A percentile compares a stretch with the other conserved stretches of the same genome.
phyloP scores from a whole-genome alignment of 2,888 invertebrate species.

The Campopleginae sp. region DNA sequence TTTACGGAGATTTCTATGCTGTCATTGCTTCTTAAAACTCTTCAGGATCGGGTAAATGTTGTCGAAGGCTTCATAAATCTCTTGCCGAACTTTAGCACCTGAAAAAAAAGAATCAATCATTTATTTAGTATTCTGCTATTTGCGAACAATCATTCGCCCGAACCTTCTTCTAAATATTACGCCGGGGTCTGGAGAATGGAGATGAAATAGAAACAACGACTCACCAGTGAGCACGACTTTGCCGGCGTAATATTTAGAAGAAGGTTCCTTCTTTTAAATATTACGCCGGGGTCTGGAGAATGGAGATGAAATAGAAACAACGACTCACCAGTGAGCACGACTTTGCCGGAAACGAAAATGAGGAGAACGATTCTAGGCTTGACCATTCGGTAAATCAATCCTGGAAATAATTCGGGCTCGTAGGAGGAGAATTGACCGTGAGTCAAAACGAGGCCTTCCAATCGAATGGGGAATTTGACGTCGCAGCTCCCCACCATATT shows the following conservation, averaged over 20 bases:
- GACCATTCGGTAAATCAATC: conserved; percentile 98
- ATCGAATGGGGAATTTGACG: conserved; percentile 93
- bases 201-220: not conserved
- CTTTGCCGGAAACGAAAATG: conserved; percentile 99
- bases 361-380: conserved; percentile 97
- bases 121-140: not conserved
- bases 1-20: conserved; percentile 14
- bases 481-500: conserved; percentile 96
- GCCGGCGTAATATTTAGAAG: too few species aligned
- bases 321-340: conserved; percentile 92
- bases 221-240: conserved; percentile 96
- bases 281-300: too few species aligned
- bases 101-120: conserved; percentile 48
- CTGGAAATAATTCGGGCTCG: conserved; percentile 99
- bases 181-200: not conserved
- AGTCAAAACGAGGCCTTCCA: conserved; percentile 92
- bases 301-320: not conserved
- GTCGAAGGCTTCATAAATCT: conserved; percentile 97
- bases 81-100: conserved; percentile 96
- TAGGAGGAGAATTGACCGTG: conserved; percentile 92
- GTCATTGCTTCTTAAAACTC: conserved; percentile 94
- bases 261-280: too few species aligned
- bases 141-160: too few species aligned
- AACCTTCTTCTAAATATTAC: not conserved
- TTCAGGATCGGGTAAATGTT: conserved; percentile 98